A percentile compares a stretch with the other conserved stretches of the same genome.
These are phyloP conservation scores for Cyphomyrmex costatus DNA, from an alignment of 1,140 invertebrate genomes.

Conservation along the genomic window DNA sequence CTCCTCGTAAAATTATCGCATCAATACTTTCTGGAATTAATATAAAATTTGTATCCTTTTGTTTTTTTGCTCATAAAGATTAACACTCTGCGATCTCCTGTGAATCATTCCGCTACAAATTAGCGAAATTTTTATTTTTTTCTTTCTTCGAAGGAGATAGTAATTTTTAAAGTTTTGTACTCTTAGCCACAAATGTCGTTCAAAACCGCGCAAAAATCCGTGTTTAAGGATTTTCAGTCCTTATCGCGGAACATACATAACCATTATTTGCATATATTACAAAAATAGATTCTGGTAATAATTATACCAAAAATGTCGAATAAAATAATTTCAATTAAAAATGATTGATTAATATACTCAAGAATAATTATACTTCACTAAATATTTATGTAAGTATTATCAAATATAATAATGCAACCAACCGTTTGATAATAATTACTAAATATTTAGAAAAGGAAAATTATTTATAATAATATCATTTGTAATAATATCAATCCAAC, in stretches of 20 bases:
- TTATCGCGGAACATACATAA: neutral
- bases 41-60: neutral
- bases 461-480: no score
- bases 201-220: neutral
- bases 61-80: neutral
- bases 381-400: no score
- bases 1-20: neutral
- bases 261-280: neutral
- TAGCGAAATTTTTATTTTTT: neutral
- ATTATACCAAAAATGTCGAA: no score
- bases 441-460: no score
- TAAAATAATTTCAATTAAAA: no score
- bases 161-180: neutral
- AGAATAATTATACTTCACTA: no score
- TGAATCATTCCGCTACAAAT: neutral
- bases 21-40: neutral
- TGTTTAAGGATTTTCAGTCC: conserved; percentile 11
- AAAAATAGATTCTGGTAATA: no score
- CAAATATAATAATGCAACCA: no score
- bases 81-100: neutral
- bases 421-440: no score
- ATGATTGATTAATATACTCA: no score
- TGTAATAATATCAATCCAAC: no score
- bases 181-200: neutral
- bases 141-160: neutral